Base-by-base conservation (phyloP, 2,113 vertebrate species). In the Oncorhynchus clarkii region DNA sequence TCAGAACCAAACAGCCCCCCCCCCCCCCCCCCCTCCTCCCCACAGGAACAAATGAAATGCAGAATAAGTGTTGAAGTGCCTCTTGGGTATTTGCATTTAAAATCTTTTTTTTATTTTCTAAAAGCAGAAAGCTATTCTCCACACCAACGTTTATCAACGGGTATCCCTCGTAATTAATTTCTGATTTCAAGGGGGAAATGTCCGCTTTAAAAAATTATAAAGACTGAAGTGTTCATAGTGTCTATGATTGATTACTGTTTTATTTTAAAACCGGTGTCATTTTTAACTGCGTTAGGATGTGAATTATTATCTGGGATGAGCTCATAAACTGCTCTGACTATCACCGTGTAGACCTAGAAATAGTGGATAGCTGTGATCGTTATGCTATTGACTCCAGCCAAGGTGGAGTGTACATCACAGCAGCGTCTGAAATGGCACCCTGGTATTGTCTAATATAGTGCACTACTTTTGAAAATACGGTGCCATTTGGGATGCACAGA, bases 51-150 rank as follows among this genome's bases (percentile, higher is more conserved):
- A 86, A 86, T 85, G 77, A 86, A 80, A 90, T 75, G 73, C 74
- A 64, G 13, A 74, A 89, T 89, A 88, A 89, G 80, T 76, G 73
- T 74, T 77, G 70, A 51, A 71, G 74, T 75, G 75, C 84, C 84
- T 89, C 78, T 48, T 67, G 78, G 78, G 81, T 83, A 88, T 91
- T 90, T 91, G 82, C 87, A 88, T 90, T 87, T 89, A 86, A 92
- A 90, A 90, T 78, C 72, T 34, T 6, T 39, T 48, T 54, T 75
- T 74, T 68, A 72, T 78, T 45, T 66, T 73, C 81, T 86, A 88
- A 88, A 86, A 59, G 69, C 69, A 67, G 69, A 72, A 70, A 49
- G 49, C 80, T 74, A 18, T 78, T 76, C 66, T 76, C 65, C 79
- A 60, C 80, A 79, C 73, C 79, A n/a, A 80, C 71, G 60, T 87